Conservation (phyloP, 2,113 vertebrate genomes). For the Amblyornis subalaris region DNA sequence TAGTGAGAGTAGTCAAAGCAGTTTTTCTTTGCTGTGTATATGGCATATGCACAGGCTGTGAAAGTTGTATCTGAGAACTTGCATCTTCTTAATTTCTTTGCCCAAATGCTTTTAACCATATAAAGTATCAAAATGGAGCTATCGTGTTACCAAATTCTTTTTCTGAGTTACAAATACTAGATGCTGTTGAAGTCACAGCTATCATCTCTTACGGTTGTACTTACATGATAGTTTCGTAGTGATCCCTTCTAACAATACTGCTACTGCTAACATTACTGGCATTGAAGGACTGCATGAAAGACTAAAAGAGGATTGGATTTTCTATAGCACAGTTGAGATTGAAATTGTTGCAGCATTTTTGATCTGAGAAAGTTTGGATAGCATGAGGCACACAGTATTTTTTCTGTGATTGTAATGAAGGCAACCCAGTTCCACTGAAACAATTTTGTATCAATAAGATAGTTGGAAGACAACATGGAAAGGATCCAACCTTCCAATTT, state of each 20-base stretch:
- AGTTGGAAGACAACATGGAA: slow-evolving; percentile 9
- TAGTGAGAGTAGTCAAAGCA: not conserved
- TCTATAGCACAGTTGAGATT: not conserved
- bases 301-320: not conserved
- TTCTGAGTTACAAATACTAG: not conserved
- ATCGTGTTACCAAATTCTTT: not conserved
- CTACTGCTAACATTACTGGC: not conserved
- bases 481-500: not conserved
- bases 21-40: not conserved
- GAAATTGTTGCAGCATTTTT: not conserved
- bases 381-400: not conserved
- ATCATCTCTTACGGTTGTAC: not conserved
- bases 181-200: not conserved
- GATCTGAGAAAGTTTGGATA: not conserved
- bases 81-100: not conserved
- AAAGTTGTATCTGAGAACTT: not conserved
- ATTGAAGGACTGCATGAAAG: not conserved
- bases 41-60: not conserved
- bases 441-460: not conserved
- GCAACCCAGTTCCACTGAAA: not conserved
- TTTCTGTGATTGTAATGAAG: not conserved
- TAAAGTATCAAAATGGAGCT: not conserved
- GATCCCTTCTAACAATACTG: not conserved
- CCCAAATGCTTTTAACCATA: not conserved
- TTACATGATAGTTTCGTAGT: not conserved